Conservation (phyloP, 2,888 invertebrate genomes). For the Aporophyla lueneburgensis region DNA sequence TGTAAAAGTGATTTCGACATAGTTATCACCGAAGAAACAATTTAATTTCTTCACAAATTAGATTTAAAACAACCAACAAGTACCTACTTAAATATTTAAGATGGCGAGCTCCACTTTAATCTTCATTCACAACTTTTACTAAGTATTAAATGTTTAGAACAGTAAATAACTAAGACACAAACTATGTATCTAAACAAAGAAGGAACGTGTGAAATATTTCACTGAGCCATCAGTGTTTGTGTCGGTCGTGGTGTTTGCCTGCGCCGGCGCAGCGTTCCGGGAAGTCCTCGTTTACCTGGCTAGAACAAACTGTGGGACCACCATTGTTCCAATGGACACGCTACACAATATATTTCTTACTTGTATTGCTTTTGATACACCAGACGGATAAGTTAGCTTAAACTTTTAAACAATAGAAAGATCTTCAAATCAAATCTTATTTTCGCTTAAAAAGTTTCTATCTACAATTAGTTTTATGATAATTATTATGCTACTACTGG, state of each 20-base stretch:
- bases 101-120: background rate
- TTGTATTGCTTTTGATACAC: conserved; percentile 8
- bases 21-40: too few relatives aligned
- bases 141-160: background rate
- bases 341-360: conserved; percentile 14
- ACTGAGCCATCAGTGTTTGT: conserved; percentile 45
- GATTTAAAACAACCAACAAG: too few relatives aligned
- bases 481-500: too few relatives aligned
- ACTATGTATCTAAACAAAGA: conserved; percentile 19
- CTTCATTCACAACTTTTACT: conserved; percentile 8
- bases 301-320: conserved; percentile 61
- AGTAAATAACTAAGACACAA: conserved; percentile 7
- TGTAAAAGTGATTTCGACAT: too few relatives aligned
- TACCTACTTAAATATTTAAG: background rate
- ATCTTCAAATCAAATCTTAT: background rate
- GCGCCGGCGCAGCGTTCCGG: conserved; percentile 65
- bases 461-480: too few relatives aligned
- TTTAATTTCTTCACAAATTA: too few relatives aligned
- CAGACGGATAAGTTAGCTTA: background rate
- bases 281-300: conserved; percentile 68
- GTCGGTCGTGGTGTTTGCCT: conserved; percentile 59
- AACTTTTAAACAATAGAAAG: background rate
- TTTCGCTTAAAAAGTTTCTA: too few relatives aligned
- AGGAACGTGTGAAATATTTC: conserved; percentile 67
- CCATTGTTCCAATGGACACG: conserved; percentile 39